Conservation (phyloP, 1,140 invertebrate species). For the Metaphire vulgaris region DNA sequence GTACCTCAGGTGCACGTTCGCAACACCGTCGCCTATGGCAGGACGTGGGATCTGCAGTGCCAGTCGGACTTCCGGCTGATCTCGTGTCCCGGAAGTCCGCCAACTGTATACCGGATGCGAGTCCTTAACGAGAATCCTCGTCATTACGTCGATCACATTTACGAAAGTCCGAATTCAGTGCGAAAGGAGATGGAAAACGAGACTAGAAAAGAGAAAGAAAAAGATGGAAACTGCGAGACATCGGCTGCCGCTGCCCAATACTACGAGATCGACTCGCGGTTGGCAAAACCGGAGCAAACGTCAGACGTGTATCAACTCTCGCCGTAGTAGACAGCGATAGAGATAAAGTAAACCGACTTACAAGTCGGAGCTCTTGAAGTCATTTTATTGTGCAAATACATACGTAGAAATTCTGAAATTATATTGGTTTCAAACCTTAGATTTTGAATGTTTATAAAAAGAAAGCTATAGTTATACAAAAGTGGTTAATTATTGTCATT, state of each 20-base stretch:
- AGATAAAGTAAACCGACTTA: too few species aligned
- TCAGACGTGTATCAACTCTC: not conserved
- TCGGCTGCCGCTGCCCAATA: not conserved
- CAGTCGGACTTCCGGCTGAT: not conserved
- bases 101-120: not conserved
- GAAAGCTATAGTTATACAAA: too few species aligned
- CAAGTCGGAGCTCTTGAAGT: too few species aligned
- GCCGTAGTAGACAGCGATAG: too few species aligned
- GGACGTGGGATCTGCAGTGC: not conserved
- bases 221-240: not conserved
- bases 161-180: conserved; percentile 20
- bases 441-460: too few species aligned
- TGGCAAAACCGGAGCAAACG: not conserved
- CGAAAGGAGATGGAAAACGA: conserved; percentile 1
- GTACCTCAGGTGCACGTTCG: not conserved
- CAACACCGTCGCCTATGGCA: not conserved
- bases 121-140: not conserved
- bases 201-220: not conserved
- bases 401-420: too few species aligned
- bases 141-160: conserved; percentile 12
- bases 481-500: too few species aligned
- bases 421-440: too few species aligned
- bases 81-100: not conserved
- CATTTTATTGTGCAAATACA: too few species aligned
- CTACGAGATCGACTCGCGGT: not conserved